Base-by-base conservation (phyloP, 2,888 invertebrate species). In the Acleris laterana region DNA sequence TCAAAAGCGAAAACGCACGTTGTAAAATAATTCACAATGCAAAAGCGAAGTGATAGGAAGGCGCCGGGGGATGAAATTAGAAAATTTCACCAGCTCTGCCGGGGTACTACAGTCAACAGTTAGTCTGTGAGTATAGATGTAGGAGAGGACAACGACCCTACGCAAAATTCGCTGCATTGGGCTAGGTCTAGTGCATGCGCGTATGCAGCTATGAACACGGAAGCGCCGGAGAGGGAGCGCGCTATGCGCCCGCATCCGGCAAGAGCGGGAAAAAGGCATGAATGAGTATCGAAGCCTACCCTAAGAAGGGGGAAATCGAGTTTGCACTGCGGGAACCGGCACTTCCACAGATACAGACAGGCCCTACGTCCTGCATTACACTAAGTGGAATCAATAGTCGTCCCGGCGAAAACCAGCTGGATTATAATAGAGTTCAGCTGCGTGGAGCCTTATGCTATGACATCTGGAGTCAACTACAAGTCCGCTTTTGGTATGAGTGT, bases 161-260 rank as follows among this genome's bases (percentile, higher is more conserved):
- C 93, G 92, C 93, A 93, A 93, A 93, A 93, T 93, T 93, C 90
- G 83, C 92, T 92, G 93, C 93, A 93, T 93, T 93, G 93, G 89
- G 90, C 91, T 93, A 93, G 93, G 92, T 90, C 89, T 90, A 92
- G 89, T 89, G 85, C 85, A 88, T 89, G 88, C 88, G 88, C 88
- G 88, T 90, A 86, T 91, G 84, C 87, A 84, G 84, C 83, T 83
- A 81, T 80, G 84, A 88, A 90, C 89, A 84, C 89, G 88, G 92
- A 90, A 90, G 84, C 83, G 74, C 69, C 71, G 71, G 87, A 90
- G 83, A 74, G 81, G 87, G 90, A 90, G 76, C 84, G 84, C 81
- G 74, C 80, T 87, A 89, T 84, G 80, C 80, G 71, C 75, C 69
- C 66, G 73, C 76, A 74, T 79, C 78, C 81, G 70, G 88, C 72